phyloP scores from a whole-genome alignment of 1,140 invertebrate species.

The Spodoptera litura region DNA sequence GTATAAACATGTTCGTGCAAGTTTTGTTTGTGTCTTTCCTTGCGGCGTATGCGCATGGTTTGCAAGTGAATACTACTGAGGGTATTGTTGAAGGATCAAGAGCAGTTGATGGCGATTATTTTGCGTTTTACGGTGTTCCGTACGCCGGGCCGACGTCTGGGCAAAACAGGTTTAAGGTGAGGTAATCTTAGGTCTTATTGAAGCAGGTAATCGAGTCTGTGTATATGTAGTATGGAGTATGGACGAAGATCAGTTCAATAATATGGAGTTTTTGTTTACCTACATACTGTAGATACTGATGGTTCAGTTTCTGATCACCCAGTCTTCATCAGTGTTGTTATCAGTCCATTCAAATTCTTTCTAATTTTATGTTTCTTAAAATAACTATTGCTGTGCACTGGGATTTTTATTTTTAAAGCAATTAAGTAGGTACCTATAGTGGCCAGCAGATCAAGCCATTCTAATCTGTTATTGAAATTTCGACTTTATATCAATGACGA shows the following conservation, averaged over 20 bases:
- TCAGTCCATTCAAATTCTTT: too few relatives aligned
- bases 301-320: too few relatives aligned
- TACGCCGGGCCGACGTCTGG: conserved; percentile 67
- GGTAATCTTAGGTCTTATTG: not conserved
- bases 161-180: conserved; percentile 75
- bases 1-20: conserved; percentile 35
- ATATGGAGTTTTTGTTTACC: not conserved
- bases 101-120: conserved; percentile 64
- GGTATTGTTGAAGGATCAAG: conserved; percentile 63
- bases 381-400: too few relatives aligned
- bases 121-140: conserved; percentile 69
- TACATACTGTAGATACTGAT: not conserved
- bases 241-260: not conserved
- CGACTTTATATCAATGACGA: too few relatives aligned
- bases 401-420: too few relatives aligned
- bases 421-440: too few relatives aligned
- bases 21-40: conserved; percentile 55
- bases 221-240: not conserved
- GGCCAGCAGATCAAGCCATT: too few relatives aligned
- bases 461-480: too few relatives aligned
- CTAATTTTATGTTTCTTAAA: too few relatives aligned
- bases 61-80: conserved; percentile 67
- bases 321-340: too few relatives aligned
- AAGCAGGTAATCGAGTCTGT: not conserved
- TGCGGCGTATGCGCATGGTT: conserved; percentile 63